Base-by-base conservation (phyloP, 2,113 vertebrate species). In the Perccottus glenii region DNA sequence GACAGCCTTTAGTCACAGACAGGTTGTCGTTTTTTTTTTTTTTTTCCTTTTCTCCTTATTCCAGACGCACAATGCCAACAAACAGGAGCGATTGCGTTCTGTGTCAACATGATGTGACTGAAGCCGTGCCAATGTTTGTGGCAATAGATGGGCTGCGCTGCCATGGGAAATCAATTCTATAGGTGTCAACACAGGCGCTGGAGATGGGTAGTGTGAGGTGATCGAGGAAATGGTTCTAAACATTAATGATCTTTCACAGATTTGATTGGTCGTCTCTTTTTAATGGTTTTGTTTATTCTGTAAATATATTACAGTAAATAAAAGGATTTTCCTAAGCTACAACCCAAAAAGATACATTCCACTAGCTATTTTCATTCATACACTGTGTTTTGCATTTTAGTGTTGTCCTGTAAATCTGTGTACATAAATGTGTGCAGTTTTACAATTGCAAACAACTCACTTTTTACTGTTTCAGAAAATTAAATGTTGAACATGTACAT, bases 141-240 rank as follows among this genome's bases (percentile, higher is more conserved):
- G 73, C 80, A 78, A 77, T 85, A 85, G 89, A 88, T 85, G 83
- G 84, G 70, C 73, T 55, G 64, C 59, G 81, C 78, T 86, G 82
- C 85, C 86, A 78, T 84, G 90, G 91, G 90, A 91, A 93, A 93
- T 93, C 87, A 89, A 85, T 81, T 90, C 85, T 75, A 82, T 85
- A 85, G 87, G 83, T 85, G 89, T 90, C 87, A 84, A 78, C 80
- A 77, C 56, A 67, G 62, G 73, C 73, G 69, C 84, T 73, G 75
- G 70, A 73, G 70, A 86, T 78, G 63, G 82, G 57, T 59, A 77
- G 64, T 78, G 80, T 69, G 69, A 73, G 38, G 38, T 6, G 8
- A 40, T 40, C 5, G 38, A 6, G 38, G 38, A 40, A 40, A 40
- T 40, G 38, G 5, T 40, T 33, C 11, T 36, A 55, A 12, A 55